Conservation (phyloP, 2,888 invertebrate species). For the Panzeria rudis region DNA sequence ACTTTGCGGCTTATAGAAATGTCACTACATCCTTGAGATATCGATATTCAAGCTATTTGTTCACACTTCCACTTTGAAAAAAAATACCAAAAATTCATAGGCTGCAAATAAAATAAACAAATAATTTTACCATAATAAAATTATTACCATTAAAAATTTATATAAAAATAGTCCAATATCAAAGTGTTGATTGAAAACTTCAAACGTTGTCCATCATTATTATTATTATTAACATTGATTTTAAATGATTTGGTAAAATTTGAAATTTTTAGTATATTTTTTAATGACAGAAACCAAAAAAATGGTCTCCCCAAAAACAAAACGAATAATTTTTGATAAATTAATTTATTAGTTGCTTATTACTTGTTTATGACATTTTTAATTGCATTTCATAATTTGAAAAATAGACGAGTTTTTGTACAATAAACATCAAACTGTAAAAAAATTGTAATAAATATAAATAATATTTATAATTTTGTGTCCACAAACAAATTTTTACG, state of each 20-base stretch:
- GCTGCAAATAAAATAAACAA: background rate
- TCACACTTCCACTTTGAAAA: no score
- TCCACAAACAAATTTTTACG: slow-evolving; percentile 30
- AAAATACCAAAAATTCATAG: background rate
- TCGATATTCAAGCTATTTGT: no score
- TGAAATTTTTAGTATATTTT: background rate
- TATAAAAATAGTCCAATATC: background rate
- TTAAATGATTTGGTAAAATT: slow-evolving; percentile 1
- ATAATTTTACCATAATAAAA: background rate
- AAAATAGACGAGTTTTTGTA: background rate
- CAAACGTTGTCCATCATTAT: background rate
- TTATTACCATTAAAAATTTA: background rate
- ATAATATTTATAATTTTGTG: slow-evolving; percentile 7
- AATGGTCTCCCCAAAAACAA: background rate
- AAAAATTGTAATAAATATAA: slow-evolving; percentile 13
- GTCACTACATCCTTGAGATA: no score
- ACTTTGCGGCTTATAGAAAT: no score
- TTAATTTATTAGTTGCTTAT: slow-evolving; percentile 45
- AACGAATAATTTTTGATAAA: slow-evolving; percentile 20
- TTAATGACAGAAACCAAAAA: slow-evolving; percentile 7
- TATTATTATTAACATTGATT: background rate
- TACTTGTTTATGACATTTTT: slow-evolving; percentile 23
- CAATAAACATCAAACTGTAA: slow-evolving; percentile 20
- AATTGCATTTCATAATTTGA: slow-evolving; percentile 6
- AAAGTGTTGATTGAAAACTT: background rate